Evolutionary conservation across 1,140 invertebrate genomes (phyloP).

Genomic region (Archivesica marissinica): DNA sequence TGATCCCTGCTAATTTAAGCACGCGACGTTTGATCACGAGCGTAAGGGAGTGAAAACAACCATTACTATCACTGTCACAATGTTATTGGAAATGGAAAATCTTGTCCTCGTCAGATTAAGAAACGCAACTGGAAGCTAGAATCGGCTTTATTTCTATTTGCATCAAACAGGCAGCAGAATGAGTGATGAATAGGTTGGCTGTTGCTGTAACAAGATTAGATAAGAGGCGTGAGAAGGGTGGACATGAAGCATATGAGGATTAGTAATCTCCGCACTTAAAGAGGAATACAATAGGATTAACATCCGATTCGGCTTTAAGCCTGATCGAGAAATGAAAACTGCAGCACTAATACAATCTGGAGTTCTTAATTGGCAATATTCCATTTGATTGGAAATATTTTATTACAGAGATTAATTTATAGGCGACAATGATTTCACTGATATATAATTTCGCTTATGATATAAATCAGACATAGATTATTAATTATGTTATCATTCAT

Average conservation of each 20-base stretch:
- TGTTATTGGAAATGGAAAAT: conserved; percentile 57
- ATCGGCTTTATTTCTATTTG: neutral
- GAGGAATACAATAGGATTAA: conserved; percentile 18
- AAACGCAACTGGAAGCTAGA: neutral
- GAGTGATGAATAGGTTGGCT: conserved; percentile 34
- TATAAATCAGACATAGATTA: no score
- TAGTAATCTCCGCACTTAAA: conserved; percentile 2
- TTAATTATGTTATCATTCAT: no score
- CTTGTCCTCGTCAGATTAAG: conserved; percentile 40
- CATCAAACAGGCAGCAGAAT: neutral
- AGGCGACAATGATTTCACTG: no score
- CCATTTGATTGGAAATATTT: neutral
- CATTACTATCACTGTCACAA: conserved; percentile 44
- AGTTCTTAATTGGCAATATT: conserved; percentile 2
- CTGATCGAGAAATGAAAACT: neutral
- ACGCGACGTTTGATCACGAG: conserved; percentile 58
- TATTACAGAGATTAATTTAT: neutral
- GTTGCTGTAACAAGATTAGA: conserved; percentile 51
- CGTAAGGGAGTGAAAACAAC: conserved; percentile 35
- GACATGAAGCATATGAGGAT: conserved; percentile 26
- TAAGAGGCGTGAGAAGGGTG: conserved; percentile 34
- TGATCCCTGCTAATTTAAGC: conserved; percentile 64
- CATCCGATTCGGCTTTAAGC: neutral
- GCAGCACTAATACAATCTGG: neutral
- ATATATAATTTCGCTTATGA: no score